Percentiles rank a stretch among this genome's conserved stretches.
phyloP scores from a whole-genome alignment of 2,797 vertebrate genomes.

The Phaenicophaeus curvirostris region DNA sequence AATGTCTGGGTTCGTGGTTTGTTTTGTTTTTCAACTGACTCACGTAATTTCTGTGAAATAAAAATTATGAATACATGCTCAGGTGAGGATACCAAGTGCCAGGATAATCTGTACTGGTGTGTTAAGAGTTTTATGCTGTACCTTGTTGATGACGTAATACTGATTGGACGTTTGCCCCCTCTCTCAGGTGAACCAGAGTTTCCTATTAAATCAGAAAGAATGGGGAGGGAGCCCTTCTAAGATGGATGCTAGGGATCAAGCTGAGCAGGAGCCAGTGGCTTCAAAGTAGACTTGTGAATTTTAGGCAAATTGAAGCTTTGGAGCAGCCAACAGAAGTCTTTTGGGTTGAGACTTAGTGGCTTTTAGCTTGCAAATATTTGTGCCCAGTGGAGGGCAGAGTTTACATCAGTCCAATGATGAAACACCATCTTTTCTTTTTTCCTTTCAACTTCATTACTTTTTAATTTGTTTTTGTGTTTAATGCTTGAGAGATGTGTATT shows the following conservation, averaged over 20 bases:
- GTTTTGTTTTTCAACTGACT: neutral
- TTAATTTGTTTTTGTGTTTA: neutral
- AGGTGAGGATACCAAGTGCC: neutral
- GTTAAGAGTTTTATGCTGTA: neutral
- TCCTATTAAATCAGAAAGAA: neutral
- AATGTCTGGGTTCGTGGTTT: neutral
- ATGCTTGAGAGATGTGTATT: neutral
- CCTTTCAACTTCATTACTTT: slow-evolving; percentile 38
- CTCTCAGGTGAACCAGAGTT: neutral
- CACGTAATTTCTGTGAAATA: neutral
- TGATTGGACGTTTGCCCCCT: neutral
- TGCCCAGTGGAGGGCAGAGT: neutral
- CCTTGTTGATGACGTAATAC: neutral
- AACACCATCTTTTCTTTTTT: slow-evolving; percentile 5
- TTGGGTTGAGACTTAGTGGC: neutral
- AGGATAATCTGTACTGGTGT: neutral
- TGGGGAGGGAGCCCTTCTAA: neutral
- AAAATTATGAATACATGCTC: neutral
- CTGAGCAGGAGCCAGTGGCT: neutral
- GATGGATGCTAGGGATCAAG: neutral
- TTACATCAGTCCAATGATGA: neutral
- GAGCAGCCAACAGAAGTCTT: neutral
- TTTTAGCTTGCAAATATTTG: neutral
- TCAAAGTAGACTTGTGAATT: neutral
- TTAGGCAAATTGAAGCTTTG: neutral